A percentile compares a stretch with the other conserved stretches of the same genome.
Evolutionary conservation across 2,888 invertebrate genomes (phyloP).

Genomic region (Mythimna albipuncta): DNA sequence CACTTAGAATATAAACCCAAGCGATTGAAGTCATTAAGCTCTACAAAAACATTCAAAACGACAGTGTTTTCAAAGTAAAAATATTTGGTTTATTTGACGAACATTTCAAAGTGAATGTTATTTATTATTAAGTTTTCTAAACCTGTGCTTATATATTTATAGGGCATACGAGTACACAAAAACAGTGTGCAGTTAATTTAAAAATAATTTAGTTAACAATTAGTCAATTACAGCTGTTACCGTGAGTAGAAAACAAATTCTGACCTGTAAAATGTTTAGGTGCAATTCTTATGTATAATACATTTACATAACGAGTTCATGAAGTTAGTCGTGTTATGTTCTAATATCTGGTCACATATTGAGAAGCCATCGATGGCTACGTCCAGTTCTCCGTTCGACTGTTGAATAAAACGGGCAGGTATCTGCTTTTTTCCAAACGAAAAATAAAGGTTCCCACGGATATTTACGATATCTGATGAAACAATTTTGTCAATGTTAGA

Average conservation of each 20-base stretch:
- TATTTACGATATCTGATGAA: slow-evolving; percentile 35
- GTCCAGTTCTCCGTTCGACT: slow-evolving; percentile 64
- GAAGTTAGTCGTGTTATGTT: slow-evolving; percentile 47
- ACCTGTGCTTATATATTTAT: background rate
- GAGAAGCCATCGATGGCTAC: slow-evolving; percentile 68
- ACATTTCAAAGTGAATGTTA: background rate
- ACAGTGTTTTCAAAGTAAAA: background rate
- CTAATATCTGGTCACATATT: slow-evolving; percentile 62
- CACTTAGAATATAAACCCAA: background rate
- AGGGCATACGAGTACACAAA: background rate
- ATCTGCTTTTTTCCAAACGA: slow-evolving; percentile 62
- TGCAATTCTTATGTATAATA: slow-evolving; percentile 54
- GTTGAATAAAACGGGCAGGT: slow-evolving; percentile 71
- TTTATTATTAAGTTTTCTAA: background rate
- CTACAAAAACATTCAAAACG: background rate
- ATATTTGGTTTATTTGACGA: slow-evolving; percentile 7
- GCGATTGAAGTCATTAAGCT: background rate
- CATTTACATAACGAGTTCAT: slow-evolving; percentile 67
- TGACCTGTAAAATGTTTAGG: background rate
- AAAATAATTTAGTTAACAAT: background rate
- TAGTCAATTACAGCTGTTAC: background rate
- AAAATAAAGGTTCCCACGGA: slow-evolving; percentile 67
- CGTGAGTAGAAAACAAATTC: background rate
- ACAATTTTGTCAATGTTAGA: slow-evolving; percentile 12
- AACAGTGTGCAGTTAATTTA: background rate